Evolutionary conservation across 2,797 vertebrate genomes (phyloP).

Genomic region (Iguana delicatissima): DNA sequence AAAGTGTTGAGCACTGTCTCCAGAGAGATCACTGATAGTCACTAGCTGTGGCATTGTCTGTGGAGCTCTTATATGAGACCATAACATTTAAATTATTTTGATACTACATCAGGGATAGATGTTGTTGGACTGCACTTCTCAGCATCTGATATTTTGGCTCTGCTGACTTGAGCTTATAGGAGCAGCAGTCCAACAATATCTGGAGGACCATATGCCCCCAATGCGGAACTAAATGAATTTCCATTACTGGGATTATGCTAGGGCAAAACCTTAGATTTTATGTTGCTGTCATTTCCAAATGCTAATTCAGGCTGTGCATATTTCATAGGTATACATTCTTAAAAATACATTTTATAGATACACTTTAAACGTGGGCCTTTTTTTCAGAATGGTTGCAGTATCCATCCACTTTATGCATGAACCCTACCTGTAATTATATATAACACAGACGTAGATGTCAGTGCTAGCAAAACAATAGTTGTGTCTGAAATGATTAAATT

Average conservation of each 20-base stretch:
- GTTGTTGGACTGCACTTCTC: background rate
- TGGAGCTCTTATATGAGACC: slow-evolving; percentile 31
- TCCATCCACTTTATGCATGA: slow-evolving; percentile 51
- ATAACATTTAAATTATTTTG: background rate
- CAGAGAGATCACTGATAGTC: slow-evolving; percentile 36
- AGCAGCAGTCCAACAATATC: background rate
- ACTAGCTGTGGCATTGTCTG: slow-evolving; percentile 28
- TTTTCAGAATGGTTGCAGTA: slow-evolving; percentile 45
- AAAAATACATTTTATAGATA: background rate
- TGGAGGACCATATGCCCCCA: background rate
- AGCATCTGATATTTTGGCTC: background rate
- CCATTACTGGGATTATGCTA: slow-evolving; percentile 40
- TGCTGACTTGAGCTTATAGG: background rate
- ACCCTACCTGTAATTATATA: slow-evolving; percentile 59
- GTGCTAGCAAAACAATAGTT: slow-evolving; percentile 37
- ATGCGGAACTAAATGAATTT: background rate
- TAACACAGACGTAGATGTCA: slow-evolving; percentile 30
- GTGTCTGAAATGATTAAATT: slow-evolving; percentile 42
- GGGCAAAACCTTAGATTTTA: slow-evolving; percentile 33
- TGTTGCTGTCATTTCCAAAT: slow-evolving; percentile 31
- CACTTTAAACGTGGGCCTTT: slow-evolving; percentile 49
- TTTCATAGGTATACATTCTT: slow-evolving; percentile 27
- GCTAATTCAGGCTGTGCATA: slow-evolving; percentile 24
- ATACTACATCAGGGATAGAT: background rate
- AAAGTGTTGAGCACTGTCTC: slow-evolving; percentile 33